Evolutionary conservation across 92 coral and sea anemone genomes (phyloP).

Genomic region (Epizoanthus illoricatus): DNA sequence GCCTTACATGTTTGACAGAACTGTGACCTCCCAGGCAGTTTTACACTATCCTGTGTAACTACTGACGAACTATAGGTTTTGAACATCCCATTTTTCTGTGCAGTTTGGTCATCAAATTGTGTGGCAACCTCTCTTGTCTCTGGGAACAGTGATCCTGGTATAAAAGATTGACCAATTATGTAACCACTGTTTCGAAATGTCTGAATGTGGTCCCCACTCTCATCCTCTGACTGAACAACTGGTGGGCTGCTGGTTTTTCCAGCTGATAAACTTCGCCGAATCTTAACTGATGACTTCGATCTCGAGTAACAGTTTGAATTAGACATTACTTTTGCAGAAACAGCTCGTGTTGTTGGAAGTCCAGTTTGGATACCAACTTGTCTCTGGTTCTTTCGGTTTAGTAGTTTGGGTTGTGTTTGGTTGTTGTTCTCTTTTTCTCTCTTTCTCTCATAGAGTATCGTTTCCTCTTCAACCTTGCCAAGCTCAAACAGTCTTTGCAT

Average conservation of each 20-base stretch:
- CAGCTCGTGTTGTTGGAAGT: constrained; percentile 24
- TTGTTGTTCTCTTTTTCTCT: constrained; percentile 60
- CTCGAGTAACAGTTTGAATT: background rate
- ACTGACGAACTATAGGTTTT: background rate
- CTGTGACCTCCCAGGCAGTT: background rate
- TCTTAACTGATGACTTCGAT: constrained; percentile 37
- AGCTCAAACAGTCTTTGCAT: constrained; percentile 84
- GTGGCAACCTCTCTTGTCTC: constrained; percentile 59
- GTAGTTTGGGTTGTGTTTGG: constrained; percentile 11
- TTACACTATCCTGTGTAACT: background rate
- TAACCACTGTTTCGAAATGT: constrained; percentile 90
- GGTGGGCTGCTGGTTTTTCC: constrained; percentile 50
- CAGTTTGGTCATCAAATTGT: constrained; percentile 30
- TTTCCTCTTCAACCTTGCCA: constrained; percentile 70
- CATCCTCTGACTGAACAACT: constrained; percentile 57
- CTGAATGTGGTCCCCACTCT: constrained; percentile 57
- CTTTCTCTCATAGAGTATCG: constrained; percentile 67
- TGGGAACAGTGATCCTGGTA: constrained; percentile 81
- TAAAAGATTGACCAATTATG: constrained; percentile 61
- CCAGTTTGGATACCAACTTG: constrained; percentile 40
- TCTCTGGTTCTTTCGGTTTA: constrained; percentile 13
- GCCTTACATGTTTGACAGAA: constrained; percentile 69
- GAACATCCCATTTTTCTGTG: constrained; percentile 12
- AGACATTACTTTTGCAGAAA: constrained; percentile 17
- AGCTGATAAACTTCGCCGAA: constrained; percentile 65